Percentiles rank a stretch among this genome's conserved stretches.
phyloP scores from a whole-genome alignment of 2,797 vertebrate species.

The Sebastolobus alascanus region DNA sequence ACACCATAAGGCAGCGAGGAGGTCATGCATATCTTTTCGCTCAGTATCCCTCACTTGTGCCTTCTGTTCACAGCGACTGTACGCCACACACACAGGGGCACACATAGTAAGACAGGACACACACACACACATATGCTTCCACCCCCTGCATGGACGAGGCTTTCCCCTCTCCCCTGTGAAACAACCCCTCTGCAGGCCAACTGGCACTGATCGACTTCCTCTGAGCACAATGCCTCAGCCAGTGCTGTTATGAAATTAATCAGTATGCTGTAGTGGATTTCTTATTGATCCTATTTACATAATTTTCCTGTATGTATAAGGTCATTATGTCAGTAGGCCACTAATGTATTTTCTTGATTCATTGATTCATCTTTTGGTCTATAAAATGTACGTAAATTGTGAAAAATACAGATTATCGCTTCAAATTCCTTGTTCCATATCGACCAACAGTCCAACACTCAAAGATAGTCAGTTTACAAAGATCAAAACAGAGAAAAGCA shows the following conservation, averaged over 20 bases:
- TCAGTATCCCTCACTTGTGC: slow-evolving; percentile 67
- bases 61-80: slow-evolving; percentile 75
- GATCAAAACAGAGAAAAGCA: neutral
- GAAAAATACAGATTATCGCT: neutral
- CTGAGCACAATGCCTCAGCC: slow-evolving; percentile 47
- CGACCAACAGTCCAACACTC: neutral
- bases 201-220: slow-evolving; percentile 76
- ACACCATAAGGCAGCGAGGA: slow-evolving; percentile 70
- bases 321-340: slow-evolving; percentile 31
- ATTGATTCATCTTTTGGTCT: neutral
- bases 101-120: slow-evolving; percentile 24
- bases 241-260: slow-evolving; percentile 57
- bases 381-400: neutral
- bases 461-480: neutral
- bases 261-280: slow-evolving; percentile 16
- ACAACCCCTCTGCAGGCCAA: slow-evolving; percentile 71
- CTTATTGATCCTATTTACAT: slow-evolving; percentile 49
- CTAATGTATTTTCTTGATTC: neutral
- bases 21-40: slow-evolving; percentile 68
- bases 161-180: slow-evolving; percentile 69
- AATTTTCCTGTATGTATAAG: slow-evolving; percentile 25
- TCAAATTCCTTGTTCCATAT: neutral
- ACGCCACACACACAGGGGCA: slow-evolving; percentile 23
- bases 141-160: slow-evolving; percentile 69
- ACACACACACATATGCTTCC: slow-evolving; percentile 32